These are phyloP conservation scores for Campoplex nolae DNA, from an alignment of 2,888 invertebrate species.

Conservation along the genomic window DNA sequence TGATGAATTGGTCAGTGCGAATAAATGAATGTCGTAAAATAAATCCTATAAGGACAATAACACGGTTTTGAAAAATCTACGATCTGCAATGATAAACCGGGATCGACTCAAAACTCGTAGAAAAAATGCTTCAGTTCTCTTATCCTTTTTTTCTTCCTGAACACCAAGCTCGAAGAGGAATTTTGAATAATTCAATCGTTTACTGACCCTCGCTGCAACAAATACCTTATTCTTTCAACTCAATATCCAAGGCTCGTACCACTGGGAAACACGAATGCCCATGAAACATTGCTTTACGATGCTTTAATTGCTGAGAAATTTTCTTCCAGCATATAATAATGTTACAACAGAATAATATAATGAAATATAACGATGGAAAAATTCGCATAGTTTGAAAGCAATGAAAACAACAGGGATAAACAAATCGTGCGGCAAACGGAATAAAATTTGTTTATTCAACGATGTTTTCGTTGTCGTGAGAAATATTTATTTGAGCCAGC, in stretches of 20 bases:
- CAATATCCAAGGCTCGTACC: neutral
- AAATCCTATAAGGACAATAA: too few species aligned
- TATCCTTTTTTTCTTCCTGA: neutral
- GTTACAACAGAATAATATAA: neutral
- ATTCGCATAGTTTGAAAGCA: too few species aligned
- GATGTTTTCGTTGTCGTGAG: too few species aligned
- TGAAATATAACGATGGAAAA: neutral
- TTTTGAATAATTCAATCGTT: too few species aligned
- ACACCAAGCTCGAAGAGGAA: too few species aligned
- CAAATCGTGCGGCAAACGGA: too few species aligned
- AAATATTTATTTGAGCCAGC: too few species aligned
- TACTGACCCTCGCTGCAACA: neutral
- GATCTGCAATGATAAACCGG: neutral
- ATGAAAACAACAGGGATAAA: too few species aligned
- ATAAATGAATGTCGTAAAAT: neutral
- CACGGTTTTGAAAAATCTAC: neutral
- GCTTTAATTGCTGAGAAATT: neutral
- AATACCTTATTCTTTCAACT: neutral
- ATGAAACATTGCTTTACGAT: neutral
- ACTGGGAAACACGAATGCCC: neutral
- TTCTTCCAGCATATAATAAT: neutral
- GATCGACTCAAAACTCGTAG: neutral
- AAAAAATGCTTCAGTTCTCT: neutral
- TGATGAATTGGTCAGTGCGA: constrained; percentile 4
- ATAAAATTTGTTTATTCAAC: too few species aligned